These are phyloP conservation scores for Muscicapa comitata DNA, from an alignment of 2,797 vertebrate species.

Conservation along the genomic window DNA sequence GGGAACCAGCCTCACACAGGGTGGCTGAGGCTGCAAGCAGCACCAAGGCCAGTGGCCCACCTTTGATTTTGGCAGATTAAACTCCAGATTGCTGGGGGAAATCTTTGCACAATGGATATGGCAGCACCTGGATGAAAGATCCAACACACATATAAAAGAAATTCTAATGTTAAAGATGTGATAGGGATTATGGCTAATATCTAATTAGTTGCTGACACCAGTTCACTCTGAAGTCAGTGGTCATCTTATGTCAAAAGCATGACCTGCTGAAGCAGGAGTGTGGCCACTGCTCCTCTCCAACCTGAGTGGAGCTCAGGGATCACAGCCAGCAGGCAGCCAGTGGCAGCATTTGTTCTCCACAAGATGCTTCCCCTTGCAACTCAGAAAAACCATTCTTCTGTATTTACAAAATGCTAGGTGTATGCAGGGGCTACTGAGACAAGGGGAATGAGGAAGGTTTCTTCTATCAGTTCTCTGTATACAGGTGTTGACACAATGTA, in stretches of 20 bases:
- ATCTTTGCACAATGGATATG: fast-evolving
- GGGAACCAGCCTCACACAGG: not conserved
- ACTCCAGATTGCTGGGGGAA: not conserved
- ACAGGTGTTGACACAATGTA: fast-evolving
- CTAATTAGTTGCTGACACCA: not conserved
- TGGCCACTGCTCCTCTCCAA: not conserved
- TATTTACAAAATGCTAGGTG: not conserved
- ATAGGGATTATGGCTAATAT: not conserved
- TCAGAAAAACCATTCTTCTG: not conserved
- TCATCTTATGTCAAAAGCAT: not conserved
- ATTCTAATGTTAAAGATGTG: not conserved
- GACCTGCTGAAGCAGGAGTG: not conserved
- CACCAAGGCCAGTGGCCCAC: not conserved
- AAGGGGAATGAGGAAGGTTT: not conserved
- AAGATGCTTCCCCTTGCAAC: not conserved
- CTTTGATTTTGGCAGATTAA: not conserved
- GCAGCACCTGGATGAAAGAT: not conserved
- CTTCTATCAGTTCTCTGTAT: not conserved
- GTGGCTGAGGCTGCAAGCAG: not conserved
- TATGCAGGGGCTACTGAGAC: not conserved
- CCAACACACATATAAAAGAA: not conserved
- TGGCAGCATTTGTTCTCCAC: not conserved
- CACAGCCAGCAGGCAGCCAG: not conserved
- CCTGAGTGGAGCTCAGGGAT: fast-evolving
- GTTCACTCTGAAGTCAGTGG: not conserved